Percentiles rank a stretch among this genome's conserved stretches.
These are phyloP conservation scores for Larimichthys polyactis DNA, from an alignment of 2,113 vertebrate genomes.

Conservation along the genomic window DNA sequence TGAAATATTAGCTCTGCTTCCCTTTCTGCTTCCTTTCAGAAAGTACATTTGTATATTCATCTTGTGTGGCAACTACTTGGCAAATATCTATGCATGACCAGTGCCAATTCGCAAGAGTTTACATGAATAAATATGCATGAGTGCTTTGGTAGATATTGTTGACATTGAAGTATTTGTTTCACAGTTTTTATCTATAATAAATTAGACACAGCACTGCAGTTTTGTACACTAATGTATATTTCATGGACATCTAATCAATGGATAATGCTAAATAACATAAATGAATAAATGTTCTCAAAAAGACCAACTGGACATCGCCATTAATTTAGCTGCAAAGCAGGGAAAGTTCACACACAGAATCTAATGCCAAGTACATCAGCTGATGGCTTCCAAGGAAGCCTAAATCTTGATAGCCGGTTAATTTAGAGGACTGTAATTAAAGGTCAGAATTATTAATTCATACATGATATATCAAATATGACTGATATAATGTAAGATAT, in stretches of 20 bases:
- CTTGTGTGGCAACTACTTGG: slow-evolving; percentile 34
- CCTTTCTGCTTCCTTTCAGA: slow-evolving; percentile 6
- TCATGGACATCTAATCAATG: slow-evolving; percentile 17
- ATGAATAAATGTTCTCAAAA: slow-evolving; percentile 23
- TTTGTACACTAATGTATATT: slow-evolving; percentile 8
- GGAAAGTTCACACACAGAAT: slow-evolving; percentile 25
- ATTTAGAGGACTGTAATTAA: slow-evolving; percentile 42
- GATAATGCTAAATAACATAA: slow-evolving; percentile 5
- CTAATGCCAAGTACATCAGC: slow-evolving; percentile 29
- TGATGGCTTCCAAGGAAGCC: slow-evolving; percentile 18
- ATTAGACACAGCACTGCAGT: not conserved
- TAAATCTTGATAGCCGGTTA: slow-evolving; percentile 5
- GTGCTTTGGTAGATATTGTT: slow-evolving; percentile 15
- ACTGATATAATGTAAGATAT: slow-evolving; percentile 4
- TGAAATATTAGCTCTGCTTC: slow-evolving; percentile 24
- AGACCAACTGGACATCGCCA: not conserved
- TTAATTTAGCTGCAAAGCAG: slow-evolving; percentile 22
- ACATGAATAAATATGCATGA: slow-evolving; percentile 33
- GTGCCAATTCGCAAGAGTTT: slow-evolving; percentile 18
- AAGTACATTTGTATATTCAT: slow-evolving; percentile 20
- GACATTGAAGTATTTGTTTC: slow-evolving; percentile 11
- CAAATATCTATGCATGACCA: not conserved
- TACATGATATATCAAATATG: slow-evolving; percentile 37
- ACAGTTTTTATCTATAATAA: not conserved
- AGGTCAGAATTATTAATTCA: slow-evolving; percentile 52